Percentiles rank a stretch among this genome's conserved stretches.
Evolutionary conservation across 30 jellyfish, hydroid and myxozoan species (phyloP).

Genomic region (Calvadosia cruxmelitensis): DNA sequence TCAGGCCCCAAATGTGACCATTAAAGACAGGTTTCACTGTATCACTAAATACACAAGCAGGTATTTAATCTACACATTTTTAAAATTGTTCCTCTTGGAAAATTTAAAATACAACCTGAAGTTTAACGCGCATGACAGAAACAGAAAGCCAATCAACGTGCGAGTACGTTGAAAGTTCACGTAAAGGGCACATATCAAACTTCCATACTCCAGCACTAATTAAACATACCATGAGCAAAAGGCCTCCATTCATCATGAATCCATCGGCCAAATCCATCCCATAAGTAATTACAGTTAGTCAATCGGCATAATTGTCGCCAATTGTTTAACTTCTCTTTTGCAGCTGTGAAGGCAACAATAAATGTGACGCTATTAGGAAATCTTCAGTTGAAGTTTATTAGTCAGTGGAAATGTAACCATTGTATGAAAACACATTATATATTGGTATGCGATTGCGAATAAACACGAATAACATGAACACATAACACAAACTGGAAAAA

Average conservation of each 20-base stretch:
- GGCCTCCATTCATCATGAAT: slow-evolving; percentile 53
- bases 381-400: too few relatives aligned
- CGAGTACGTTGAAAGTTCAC: too few relatives aligned
- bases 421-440: too few relatives aligned
- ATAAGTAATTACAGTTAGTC: slow-evolving; percentile 40
- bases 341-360: slow-evolving; percentile 9
- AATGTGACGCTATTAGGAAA: not conserved
- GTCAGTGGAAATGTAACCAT: not conserved
- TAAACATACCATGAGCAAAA: slow-evolving; percentile 2
- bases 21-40: too few relatives aligned
- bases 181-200: not conserved
- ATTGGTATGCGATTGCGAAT: too few relatives aligned
- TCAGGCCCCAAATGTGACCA: too few relatives aligned
- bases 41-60: too few relatives aligned
- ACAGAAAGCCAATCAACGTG: not conserved
- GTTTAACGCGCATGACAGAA: too few relatives aligned
- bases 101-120: too few relatives aligned
- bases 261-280: slow-evolving; percentile 98
- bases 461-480: not conserved
- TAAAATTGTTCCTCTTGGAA: too few relatives aligned
- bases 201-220: not conserved
- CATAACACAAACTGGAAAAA: too few relatives aligned
- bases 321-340: slow-evolving; percentile 30
- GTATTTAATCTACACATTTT: too few relatives aligned
- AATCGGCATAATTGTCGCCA: slow-evolving; percentile 49